Evolutionary conservation across 2,797 vertebrate species (phyloP), one percentile per base, ranked within the genome.

Genomic region (Lithobates pipiens): DNA sequence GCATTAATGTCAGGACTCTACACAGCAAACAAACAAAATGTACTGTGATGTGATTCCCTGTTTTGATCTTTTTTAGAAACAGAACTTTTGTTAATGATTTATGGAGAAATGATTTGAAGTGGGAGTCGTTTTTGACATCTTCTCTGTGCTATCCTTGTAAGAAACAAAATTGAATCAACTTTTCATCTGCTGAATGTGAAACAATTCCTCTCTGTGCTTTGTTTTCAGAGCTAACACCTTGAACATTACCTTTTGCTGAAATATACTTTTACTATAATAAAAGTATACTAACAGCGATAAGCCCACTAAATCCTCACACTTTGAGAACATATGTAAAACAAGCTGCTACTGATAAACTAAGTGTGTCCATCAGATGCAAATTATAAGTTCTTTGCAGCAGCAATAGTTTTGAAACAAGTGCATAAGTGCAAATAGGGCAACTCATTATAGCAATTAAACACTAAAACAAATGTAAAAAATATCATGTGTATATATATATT

Each of bases 51-150:
- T n/a, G 18, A 80, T 80, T 80, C 10, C 42, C 21, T 69, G 77
- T 79, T 54, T 80, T 79, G 39, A 69, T 80, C 67, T 80, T 36
- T 80, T 29, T 69, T 67, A 39, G 10, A 54, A 70, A 34, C 42
- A 80, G 65, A 80, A 70, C 18, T 79, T 25, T 79, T 39, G 57
- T 46, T 80, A 70, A 79, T 79, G 39, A 79, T 68, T 69, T 79
- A 79, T 79, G 23, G 63, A 46, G 42, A 11, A 27, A 15, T 50
- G 63, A 67, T 79, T 29, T 70, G 18, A 68, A 13, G 42, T 15
- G 69, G 68, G 5, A 6, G 36, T 80, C 11, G 18, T 79, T 32
- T 69, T 44, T 70, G 77, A 54, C 65, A 32, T 27, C 42, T 69
- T 27, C 36, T 27, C 15, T 46, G 6, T 34, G n/a, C 36, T 16